Base-by-base conservation (phyloP, 2,888 invertebrate species). In the Chaitophorus viminalis region DNA sequence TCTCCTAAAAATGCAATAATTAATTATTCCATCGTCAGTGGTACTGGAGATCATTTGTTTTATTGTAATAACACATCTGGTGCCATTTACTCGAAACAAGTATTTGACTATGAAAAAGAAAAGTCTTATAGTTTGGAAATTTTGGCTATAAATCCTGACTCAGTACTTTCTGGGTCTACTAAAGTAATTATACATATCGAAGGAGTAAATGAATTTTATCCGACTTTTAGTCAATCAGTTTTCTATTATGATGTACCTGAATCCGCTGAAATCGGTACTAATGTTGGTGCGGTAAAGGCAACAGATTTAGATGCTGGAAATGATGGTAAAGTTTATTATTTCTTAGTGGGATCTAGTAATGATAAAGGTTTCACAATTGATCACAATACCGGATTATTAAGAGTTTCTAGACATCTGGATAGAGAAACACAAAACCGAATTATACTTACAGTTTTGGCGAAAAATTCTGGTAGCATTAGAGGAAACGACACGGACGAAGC, bases 401-500 rank as follows among this genome's bases (percentile, higher is more conserved):
- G 94, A 89, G 97, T 98, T 0, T 95, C 97, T 0, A 93, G 95
- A 89, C 94, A 94, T 91, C 93, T 96, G 89, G 97, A 97, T 90
- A 93, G 97, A 87, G 97, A 97, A 92, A 96, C 96, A 0, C 97
- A 97, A 91, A 97, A 95, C 91, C 93, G 97, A 89, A 97, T 97
- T 3, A 96, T 97, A 0, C 92, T 98, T 18, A 97, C 97, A 0
- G 97, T 98, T 0, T 94, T 98, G 93, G 98, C 98, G 0, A 99
- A 99, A 92, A 99, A 99, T 91, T 94, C 95, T 82, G 98, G 98
- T 25, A 96, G 97, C 31, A 98, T 99, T 90, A 94, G 95, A 70
- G 98, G 98, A 5, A 98, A 98, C 91, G 98, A 98, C 91, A 98
- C 98, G 0, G 98, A 98, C 91, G 97, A 97, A 92, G 98, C 98